Evolutionary conservation across 2,797 vertebrate genomes (phyloP).

Genomic region (Rhadinocentrus ornatus): DNA sequence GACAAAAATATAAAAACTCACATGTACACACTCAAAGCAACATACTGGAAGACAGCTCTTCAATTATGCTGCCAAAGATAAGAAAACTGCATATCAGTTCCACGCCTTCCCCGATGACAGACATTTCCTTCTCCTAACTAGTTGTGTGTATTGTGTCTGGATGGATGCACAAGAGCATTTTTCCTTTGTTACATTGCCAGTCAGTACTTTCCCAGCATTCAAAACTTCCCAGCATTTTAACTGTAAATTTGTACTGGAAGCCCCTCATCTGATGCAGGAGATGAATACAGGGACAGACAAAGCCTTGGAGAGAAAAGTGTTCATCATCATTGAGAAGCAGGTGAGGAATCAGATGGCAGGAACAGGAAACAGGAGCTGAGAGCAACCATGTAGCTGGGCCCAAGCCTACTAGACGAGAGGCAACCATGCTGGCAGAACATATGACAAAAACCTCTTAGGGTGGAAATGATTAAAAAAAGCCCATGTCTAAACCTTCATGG

Average conservation of each 20-base stretch:
- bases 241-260: background rate
- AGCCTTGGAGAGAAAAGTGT: slow-evolving; percentile 23
- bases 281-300: background rate
- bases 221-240: slow-evolving; percentile 6
- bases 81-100: slow-evolving; percentile 41
- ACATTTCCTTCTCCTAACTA: slow-evolving; percentile 59
- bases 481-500: background rate
- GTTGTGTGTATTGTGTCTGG: slow-evolving; percentile 35
- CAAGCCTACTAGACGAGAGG: slow-evolving; percentile 46
- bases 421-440: slow-evolving; percentile 34
- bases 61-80: slow-evolving; percentile 53
- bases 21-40: slow-evolving; percentile 28
- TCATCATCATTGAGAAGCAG: slow-evolving; percentile 49
- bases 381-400: slow-evolving; percentile 45
- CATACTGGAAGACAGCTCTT: slow-evolving; percentile 45
- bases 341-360: slow-evolving; percentile 64
- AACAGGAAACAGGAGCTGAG: slow-evolving; percentile 61
- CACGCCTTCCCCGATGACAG: slow-evolving; percentile 42
- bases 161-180: slow-evolving; percentile 7
- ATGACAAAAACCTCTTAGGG: slow-evolving; percentile 33
- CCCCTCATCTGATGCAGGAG: slow-evolving; percentile 5
- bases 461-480: background rate
- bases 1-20: slow-evolving; percentile 40
- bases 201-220: slow-evolving; percentile 13
- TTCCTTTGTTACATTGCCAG: slow-evolving; percentile 6